Base-by-base conservation (phyloP, 2,888 invertebrate species). In the Andrena minutula region DNA sequence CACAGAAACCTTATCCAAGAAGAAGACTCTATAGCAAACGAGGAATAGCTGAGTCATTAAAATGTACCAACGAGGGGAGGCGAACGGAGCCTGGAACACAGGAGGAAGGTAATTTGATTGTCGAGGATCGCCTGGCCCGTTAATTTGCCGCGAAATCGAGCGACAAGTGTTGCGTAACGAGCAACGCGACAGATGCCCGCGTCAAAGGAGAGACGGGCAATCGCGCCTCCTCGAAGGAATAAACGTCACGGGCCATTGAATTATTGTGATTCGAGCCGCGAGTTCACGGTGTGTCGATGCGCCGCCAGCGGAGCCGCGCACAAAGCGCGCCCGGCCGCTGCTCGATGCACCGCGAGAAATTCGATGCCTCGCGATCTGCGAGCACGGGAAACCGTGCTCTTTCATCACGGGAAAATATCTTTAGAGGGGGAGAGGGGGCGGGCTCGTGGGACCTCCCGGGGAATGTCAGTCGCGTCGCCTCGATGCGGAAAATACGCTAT, bases 291-390 rank as follows among this genome's bases (percentile, higher is more conserved):
- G 20, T 28, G 58, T 64, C 63, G 73, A 68, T 64, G 71, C 60
- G 60, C 47, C 35, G 51, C 63, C 41, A 79, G 65, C 56, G 79
- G 49, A 71, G 47, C 30, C 49, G 35, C 71, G 75, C 77, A 83
- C 79, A 83, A 88, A 81, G 80, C 79, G 63, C 7, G 82, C 61
- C 32, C 53, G 61, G n/a, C 8, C 51, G 56, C 1, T 83, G 87
- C 49, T 79, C 86, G 79, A 75, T 53, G 78, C 86, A 82, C 73
- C 84, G 88, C 82, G 76, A 86, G 80, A 84, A 73, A 88, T 84
- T 83, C 76, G 76, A 82, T 70, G 74, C 60, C 56, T 23, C 75
- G 32, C 75, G 75, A 72, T 35, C 78, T 71, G 82, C 47, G 64
- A 77, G 23, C 35, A 70, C 69, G 82, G 69, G 88, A 88, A 88